Evolutionary conservation across 1,140 invertebrate genomes (phyloP), one percentile per base, ranked within the genome.

Genomic region (Lepidurus couesii): DNA sequence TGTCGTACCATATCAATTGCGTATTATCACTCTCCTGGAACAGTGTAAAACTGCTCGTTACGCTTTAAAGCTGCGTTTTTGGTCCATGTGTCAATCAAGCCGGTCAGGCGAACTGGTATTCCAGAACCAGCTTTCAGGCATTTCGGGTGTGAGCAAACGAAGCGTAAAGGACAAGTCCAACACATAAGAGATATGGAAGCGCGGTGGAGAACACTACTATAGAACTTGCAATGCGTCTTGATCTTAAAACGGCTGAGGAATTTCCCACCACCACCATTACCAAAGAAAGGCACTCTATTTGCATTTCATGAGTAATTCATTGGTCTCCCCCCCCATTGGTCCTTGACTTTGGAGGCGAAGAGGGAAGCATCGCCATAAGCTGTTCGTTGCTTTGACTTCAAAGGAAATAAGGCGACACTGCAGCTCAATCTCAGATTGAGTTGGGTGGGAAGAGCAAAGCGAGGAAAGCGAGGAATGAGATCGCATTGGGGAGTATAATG

Each of bases 261-360:
- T 65, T 65, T 65, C 53, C 53, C 53, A 65, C 53, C 53, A 65
- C 53, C 16, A 65, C 53, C 8, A 21, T 21, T 7, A 13, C 53
- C 16, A 65, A 65, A 21, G 21, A 65, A 65, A 65, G 53, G 53
- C 53, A 9, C 16, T 65, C 53, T 65, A 65, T 65, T 65, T 65
- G 53, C 53, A 65, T 65, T 65, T 65, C 53, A 65, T 65, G 53
- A 65, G 53, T 65, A 65, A 65, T 65, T 65, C 53, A 65, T 65
- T 65, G 53, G 53, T n/a, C 16, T 16, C 47, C 53, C 53, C 47
- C 21, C 21, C 53, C 53, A n/a, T 16, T 7, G 53, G 53, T 65
- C n/a, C 13, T 65, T 65, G 53, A 65, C 16, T 65, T 65, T 65
- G 21, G n/a, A 65, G 53, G 21, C 16, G 16, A 21, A 21, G 53